These are phyloP conservation scores for Intoshia linei DNA, from an alignment of 1,140 invertebrate species.

Conservation along the genomic window DNA sequence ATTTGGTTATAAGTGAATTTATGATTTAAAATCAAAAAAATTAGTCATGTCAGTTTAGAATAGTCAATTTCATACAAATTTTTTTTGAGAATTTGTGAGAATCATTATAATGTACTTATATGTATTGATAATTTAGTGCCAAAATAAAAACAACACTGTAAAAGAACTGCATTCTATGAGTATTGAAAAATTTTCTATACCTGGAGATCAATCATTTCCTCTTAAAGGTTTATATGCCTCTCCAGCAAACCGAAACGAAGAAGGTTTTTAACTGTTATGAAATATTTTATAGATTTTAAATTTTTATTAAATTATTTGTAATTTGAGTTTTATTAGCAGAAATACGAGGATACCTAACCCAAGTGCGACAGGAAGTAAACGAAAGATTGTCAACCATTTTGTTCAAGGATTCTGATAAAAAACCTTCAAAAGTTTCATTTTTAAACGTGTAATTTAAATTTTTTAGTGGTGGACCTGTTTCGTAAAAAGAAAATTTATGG, in stretches of 20 bases:
- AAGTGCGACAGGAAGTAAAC: no score
- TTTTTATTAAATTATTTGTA: no score
- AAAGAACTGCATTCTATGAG: constrained; percentile 85
- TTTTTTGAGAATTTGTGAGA: no score
- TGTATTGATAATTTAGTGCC: constrained; percentile 31
- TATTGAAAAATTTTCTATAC: constrained; percentile 72
- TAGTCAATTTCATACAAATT: no score
- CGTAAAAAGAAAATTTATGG: constrained; percentile 96
- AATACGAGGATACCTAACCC: no score
- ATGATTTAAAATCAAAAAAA: no score
- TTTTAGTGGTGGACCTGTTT: constrained; percentile 86
- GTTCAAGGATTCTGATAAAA: not conserved
- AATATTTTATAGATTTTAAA: no score
- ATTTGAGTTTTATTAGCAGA: no score
- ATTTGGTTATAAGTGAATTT: no score
- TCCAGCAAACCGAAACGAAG: constrained; percentile 27
- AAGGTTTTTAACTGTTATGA: constrained; percentile 10
- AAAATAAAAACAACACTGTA: constrained; percentile 47
- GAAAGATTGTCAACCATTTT: not conserved
- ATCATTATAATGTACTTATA: no score
- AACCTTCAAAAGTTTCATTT: not conserved
- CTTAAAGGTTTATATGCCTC: constrained; percentile 77
- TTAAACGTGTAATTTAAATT: not conserved
- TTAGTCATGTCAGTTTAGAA: no score
- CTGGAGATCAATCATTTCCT: constrained; percentile 75